Evolutionary conservation across 2,888 invertebrate species (phyloP).

Genomic region (Spatulosminthurus flaviceps): DNA sequence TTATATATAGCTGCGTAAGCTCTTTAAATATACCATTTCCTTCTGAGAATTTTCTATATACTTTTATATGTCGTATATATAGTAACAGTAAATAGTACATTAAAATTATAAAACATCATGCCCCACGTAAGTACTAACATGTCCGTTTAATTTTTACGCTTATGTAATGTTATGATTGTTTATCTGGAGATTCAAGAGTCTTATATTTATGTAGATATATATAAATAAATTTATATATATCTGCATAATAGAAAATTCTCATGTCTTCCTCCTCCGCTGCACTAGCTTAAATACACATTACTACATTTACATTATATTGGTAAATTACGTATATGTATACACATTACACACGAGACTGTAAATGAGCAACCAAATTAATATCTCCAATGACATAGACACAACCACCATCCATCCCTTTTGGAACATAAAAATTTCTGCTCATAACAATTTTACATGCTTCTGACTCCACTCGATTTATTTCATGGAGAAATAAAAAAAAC

Average conservation of each 20-base stretch:
- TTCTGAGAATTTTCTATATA: not conserved
- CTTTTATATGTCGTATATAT: not conserved
- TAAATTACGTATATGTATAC: too few species aligned
- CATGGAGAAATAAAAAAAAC: not conserved
- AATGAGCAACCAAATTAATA: constrained; percentile 4
- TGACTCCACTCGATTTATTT: constrained; percentile 14
- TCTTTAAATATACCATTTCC: not conserved
- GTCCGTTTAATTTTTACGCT: constrained; percentile 18
- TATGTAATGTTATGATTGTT: constrained; percentile 14
- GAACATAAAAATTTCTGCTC: constrained; percentile 12
- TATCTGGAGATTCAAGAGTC: constrained; percentile 14
- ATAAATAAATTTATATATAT: not conserved
- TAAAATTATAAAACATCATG: not conserved
- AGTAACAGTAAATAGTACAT: constrained; percentile 1
- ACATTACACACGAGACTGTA: not conserved
- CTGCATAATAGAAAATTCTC: too few species aligned
- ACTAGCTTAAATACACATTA: too few species aligned
- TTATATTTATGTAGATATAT: not conserved
- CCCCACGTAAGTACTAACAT: not conserved
- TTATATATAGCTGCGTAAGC: not conserved
- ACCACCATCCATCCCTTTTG: not conserved
- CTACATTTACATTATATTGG: too few species aligned
- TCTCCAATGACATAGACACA: not conserved
- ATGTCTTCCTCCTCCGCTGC: too few species aligned
- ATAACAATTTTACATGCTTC: constrained; percentile 4